These are phyloP conservation scores for Drosophila prolongata DNA, from an alignment of 2,888 invertebrate genomes.

Conservation along the genomic window DNA sequence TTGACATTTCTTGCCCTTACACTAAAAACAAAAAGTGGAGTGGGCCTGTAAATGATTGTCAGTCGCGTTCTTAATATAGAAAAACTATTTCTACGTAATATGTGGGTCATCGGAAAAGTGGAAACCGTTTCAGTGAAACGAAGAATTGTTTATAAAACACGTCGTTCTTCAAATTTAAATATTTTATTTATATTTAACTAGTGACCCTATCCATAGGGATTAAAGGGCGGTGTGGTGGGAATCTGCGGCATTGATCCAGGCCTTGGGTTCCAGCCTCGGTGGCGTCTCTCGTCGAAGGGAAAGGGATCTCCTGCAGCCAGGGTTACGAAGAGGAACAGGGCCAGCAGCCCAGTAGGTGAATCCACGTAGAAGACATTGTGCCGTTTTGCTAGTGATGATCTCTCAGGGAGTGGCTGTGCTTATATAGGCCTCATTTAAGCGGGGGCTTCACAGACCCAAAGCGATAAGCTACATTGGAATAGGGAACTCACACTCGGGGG, in stretches of 20 bases:
- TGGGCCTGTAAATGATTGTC: conserved; percentile 8
- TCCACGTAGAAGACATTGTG: conserved; percentile 53
- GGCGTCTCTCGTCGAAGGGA: conserved; percentile 53
- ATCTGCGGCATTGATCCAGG: conserved; percentile 14
- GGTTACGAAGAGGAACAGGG: conserved; percentile 24
- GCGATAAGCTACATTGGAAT: conserved; percentile 11
- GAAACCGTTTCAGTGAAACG: not conserved
- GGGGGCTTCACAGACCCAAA: conserved; percentile 12
- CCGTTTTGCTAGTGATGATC: conserved; percentile 9
- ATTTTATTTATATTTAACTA: not conserved
- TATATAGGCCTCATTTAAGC: conserved; percentile 34
- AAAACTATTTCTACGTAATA: conserved; percentile 8
- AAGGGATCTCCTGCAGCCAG: conserved; percentile 15
- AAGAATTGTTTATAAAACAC: not conserved
- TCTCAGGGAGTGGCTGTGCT: conserved; percentile 7
- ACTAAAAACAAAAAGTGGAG: conserved; percentile 5
- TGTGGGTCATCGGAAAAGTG: conserved; percentile 6
- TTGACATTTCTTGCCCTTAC: conserved; percentile 43
- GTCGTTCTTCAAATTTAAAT: no score
- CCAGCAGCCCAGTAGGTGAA: conserved; percentile 31
- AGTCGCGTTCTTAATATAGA: conserved; percentile 5
- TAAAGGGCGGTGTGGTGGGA: conserved; percentile 63
- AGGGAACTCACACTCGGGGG: conserved; percentile 50
- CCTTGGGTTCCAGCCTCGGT: conserved; percentile 19
- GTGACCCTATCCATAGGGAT: conserved; percentile 53